A percentile compares a stretch with the other conserved stretches of the same genome.
These are phyloP conservation scores for Tyrophagus putrescentiae DNA, from an alignment of 1,140 invertebrate species.

Conservation along the genomic window DNA sequence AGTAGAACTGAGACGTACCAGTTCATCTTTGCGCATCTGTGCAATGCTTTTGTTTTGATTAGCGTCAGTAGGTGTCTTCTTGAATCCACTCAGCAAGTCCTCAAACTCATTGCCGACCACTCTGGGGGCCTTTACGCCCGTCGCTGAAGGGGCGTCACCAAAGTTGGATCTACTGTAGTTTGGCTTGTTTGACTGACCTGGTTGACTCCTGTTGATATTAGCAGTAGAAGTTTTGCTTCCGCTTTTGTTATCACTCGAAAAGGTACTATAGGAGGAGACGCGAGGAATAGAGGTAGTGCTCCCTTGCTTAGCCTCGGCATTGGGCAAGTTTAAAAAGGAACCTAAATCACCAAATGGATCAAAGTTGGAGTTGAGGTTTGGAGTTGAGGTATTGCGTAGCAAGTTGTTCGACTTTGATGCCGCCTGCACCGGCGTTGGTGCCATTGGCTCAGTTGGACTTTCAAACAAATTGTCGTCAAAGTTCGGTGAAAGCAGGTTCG, in stretches of 20 bases:
- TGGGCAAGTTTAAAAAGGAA: slow-evolving; percentile 24
- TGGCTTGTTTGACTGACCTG: slow-evolving; percentile 25
- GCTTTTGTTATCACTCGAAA: not conserved
- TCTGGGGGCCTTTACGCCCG: slow-evolving; percentile 18
- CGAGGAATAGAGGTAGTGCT: slow-evolving; percentile 11
- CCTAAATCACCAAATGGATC: slow-evolving; percentile 44
- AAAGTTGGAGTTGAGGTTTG: slow-evolving; percentile 37
- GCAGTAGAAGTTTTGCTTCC: slow-evolving; percentile 13
- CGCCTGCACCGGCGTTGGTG: not conserved
- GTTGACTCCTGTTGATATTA: slow-evolving; percentile 4
- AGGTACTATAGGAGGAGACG: slow-evolving; percentile 14
- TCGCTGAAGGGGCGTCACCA: slow-evolving; percentile 32
- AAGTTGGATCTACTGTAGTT: slow-evolving; percentile 52
- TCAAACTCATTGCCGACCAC: slow-evolving; percentile 60
- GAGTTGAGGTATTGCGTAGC: slow-evolving; percentile 43
- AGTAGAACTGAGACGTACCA: slow-evolving; percentile 39
- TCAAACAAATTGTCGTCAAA: not conserved
- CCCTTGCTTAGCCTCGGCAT: slow-evolving; percentile 6
- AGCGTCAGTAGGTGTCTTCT: slow-evolving; percentile 55
- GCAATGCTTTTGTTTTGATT: slow-evolving; percentile 72
- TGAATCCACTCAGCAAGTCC: slow-evolving; percentile 42
- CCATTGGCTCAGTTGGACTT: not conserved
- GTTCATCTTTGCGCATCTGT: slow-evolving; percentile 73
- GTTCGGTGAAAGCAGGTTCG: too few species aligned
- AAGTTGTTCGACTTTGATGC: slow-evolving; percentile 29